Conservation (phyloP, 2,888 invertebrate genomes). For the Sphaeridia pumilis region DNA sequence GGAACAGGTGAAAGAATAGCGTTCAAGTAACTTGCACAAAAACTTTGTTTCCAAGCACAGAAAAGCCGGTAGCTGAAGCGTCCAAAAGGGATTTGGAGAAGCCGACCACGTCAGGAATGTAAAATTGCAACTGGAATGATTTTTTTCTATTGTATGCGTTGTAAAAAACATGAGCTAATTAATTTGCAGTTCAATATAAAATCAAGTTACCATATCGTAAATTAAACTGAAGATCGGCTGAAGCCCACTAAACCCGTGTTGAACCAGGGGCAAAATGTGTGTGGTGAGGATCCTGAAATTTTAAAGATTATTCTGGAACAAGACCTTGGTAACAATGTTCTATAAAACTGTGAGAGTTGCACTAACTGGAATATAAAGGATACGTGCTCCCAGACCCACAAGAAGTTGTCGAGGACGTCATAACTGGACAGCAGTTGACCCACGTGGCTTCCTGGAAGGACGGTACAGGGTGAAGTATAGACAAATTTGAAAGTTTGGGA, state of each 20-base stretch:
- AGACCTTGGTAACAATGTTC: background rate
- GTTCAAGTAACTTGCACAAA: conserved; percentile 30
- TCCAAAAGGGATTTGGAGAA: conserved; percentile 8
- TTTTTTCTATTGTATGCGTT: background rate
- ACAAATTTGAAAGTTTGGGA: too few relatives aligned
- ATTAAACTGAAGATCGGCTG: background rate
- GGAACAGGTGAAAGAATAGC: background rate
- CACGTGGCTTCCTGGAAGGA: background rate
- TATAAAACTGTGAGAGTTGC: background rate
- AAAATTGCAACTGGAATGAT: conserved; percentile 25
- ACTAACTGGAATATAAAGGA: conserved; percentile 1
- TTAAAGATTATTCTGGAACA: background rate
- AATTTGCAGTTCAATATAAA: background rate
- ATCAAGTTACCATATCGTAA: background rate
- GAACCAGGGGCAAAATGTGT: background rate
- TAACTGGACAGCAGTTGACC: background rate
- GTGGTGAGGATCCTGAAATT: background rate
- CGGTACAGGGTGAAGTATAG: background rate
- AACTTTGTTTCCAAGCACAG: conserved; percentile 29
- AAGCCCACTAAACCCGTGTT: background rate
- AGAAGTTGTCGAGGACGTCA: background rate
- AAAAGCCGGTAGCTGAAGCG: conserved; percentile 4
- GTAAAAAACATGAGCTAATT: background rate
- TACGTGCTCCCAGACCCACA: background rate
- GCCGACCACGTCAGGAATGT: conserved; percentile 34